phyloP scores from a whole-genome alignment of 2,113 vertebrate genomes.

The Mesembrinibis cayennensis region DNA sequence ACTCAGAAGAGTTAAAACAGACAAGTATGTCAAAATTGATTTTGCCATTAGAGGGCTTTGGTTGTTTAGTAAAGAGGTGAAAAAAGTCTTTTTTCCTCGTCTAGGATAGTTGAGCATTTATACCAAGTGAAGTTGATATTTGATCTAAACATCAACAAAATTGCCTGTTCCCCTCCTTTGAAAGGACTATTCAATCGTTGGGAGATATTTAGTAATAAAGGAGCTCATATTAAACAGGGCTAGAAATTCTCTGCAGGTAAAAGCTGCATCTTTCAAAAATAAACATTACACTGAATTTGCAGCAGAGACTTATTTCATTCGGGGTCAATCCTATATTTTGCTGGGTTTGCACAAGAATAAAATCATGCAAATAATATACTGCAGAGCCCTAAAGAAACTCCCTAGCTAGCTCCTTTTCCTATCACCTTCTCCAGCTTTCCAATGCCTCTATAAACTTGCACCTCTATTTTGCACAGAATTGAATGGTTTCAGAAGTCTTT shows the following conservation, averaged over 20 bases:
- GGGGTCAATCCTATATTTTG: slow-evolving; percentile 22
- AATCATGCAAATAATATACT: slow-evolving; percentile 37
- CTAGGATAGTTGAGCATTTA: background rate
- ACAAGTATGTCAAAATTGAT: background rate
- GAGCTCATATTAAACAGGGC: background rate
- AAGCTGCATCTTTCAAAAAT: background rate
- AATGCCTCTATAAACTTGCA: background rate
- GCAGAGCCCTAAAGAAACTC: background rate
- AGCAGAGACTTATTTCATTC: background rate
- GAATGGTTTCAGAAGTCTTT: slow-evolving; percentile 36
- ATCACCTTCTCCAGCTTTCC: slow-evolving; percentile 28
- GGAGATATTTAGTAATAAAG: background rate
- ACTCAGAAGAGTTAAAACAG: background rate
- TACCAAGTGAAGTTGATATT: background rate
- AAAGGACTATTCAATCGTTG: background rate
- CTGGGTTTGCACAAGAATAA: slow-evolving; percentile 20
- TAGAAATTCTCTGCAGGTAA: background rate
- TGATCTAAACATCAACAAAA: background rate
- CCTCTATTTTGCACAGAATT: background rate
- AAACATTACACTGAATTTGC: slow-evolving; percentile 1
- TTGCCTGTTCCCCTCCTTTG: background rate
- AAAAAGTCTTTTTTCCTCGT: background rate
- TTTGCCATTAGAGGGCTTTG: background rate
- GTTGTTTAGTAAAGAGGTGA: background rate
- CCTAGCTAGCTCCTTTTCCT: background rate